Evolutionary conservation across 2,888 invertebrate species (phyloP).

Genomic region (Orthonychiurus folsomi): DNA sequence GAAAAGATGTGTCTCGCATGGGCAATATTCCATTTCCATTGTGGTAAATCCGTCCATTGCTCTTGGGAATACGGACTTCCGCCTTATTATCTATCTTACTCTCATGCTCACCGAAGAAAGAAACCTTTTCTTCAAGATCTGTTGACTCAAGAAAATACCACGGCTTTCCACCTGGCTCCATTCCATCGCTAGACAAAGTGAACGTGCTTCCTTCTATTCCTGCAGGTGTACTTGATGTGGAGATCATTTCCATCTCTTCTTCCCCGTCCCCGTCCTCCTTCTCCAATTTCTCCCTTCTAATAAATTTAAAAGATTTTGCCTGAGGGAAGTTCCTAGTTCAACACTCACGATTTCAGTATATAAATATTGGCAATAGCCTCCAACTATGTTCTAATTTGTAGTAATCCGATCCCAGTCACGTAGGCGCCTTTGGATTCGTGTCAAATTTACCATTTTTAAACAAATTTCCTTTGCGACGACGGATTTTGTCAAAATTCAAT

Average conservation of each 20-base stretch:
- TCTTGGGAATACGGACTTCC: not conserved
- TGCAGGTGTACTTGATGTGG: conserved; percentile 22
- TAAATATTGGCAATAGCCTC: no score
- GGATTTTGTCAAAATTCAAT: no score
- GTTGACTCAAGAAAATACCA: not conserved
- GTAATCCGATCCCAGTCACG: no score
- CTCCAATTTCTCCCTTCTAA: conserved; percentile 16
- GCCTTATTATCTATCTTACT: no score
- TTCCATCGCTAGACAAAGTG: conserved; percentile 24
- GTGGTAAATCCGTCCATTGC: not conserved
- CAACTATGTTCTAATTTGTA: no score
- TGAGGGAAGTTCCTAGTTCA: no score
- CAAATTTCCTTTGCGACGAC: not conserved
- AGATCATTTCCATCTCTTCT: conserved; percentile 38
- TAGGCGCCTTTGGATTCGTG: no score
- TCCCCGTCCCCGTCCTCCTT: conserved; percentile 37
- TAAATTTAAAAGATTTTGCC: conserved; percentile 21
- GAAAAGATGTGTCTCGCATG: no score
- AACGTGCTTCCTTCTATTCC: conserved; percentile 38
- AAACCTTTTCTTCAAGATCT: not conserved
- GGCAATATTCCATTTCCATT: not conserved
- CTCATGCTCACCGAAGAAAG: no score
- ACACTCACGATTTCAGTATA: no score
- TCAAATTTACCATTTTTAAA: not conserved
- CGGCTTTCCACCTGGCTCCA: not conserved